These are phyloP conservation scores for Andrena bicolor DNA, from an alignment of 2,888 invertebrate species.

Conservation along the genomic window DNA sequence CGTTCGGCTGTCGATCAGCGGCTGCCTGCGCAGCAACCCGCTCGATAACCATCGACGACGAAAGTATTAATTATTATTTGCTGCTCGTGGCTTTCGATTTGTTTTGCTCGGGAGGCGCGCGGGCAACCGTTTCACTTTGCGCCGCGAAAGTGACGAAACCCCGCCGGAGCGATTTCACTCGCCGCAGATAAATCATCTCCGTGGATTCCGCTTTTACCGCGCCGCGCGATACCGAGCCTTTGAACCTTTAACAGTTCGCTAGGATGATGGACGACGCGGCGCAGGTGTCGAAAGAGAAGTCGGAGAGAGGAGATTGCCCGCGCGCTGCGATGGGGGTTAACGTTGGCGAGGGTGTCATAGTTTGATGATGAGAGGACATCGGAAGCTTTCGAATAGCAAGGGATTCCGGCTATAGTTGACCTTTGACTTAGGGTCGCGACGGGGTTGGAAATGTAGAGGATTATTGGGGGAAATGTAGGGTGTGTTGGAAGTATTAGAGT, in stretches of 20 bases:
- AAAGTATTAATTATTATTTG: constrained; percentile 75
- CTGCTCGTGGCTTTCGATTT: constrained; percentile 67
- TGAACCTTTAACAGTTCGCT: constrained; percentile 35
- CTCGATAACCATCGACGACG: constrained; percentile 71
- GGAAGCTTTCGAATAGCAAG: background rate
- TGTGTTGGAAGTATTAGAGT: no score
- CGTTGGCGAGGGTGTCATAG: background rate
- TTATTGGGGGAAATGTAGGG: background rate
- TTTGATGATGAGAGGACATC: background rate
- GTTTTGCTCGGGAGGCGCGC: constrained; percentile 53
- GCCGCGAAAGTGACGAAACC: constrained; percentile 71
- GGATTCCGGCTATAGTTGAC: background rate
- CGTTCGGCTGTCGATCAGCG: constrained; percentile 69
- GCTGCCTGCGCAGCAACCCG: constrained; percentile 45
- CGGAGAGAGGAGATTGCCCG: constrained; percentile 12
- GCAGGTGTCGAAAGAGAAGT: constrained; percentile 49
- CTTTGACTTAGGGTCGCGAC: background rate
- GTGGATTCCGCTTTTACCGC: constrained; percentile 64
- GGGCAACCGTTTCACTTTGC: constrained; percentile 61
- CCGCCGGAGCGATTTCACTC: constrained; percentile 68
- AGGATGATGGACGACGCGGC: constrained; percentile 50
- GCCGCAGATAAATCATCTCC: constrained; percentile 66
- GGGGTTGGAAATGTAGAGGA: background rate
- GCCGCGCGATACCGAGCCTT: constrained; percentile 29
- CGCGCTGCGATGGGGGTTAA: background rate